A percentile compares a stretch with the other conserved stretches of the same genome.
Evolutionary conservation across 1,140 invertebrate species (phyloP).

Genomic region (Cydia amplana): DNA sequence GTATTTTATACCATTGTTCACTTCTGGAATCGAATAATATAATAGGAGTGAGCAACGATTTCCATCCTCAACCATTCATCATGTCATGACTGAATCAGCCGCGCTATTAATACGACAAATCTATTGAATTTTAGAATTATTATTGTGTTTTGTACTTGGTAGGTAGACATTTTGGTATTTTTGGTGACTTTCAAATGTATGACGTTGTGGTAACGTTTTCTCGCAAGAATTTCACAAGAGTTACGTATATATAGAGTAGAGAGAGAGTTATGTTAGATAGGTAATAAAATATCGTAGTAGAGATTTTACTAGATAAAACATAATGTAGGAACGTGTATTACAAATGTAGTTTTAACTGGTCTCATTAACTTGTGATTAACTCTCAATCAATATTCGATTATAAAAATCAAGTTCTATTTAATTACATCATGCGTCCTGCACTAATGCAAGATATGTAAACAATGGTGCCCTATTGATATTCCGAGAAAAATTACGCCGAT

Average conservation of each 20-base stretch:
- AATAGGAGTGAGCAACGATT: background rate
- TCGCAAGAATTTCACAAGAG: no score
- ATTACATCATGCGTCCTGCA: background rate
- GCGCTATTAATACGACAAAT: constrained; percentile 14
- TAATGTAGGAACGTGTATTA: background rate
- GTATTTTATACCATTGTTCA: constrained; percentile 16
- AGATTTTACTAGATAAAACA: background rate
- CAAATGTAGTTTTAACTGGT: background rate
- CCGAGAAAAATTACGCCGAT: no score
- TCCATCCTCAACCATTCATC: constrained; percentile 1
- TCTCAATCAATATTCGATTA: background rate
- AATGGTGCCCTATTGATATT: no score
- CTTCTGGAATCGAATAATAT: constrained; percentile 15
- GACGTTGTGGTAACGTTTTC: no score
- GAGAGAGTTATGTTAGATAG: no score
- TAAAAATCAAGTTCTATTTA: background rate
- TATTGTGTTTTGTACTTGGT: background rate
- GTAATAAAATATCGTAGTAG: background rate
- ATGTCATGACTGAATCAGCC: background rate
- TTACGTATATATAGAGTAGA: background rate
- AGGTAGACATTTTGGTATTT: no score
- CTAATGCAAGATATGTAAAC: background rate
- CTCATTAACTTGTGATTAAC: background rate
- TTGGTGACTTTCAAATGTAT: no score
- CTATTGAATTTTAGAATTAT: constrained; percentile 10